A percentile compares a stretch with the other conserved stretches of the same genome.
phyloP scores from a whole-genome alignment of 2,113 vertebrate species.

The Zosterops japonicus region DNA sequence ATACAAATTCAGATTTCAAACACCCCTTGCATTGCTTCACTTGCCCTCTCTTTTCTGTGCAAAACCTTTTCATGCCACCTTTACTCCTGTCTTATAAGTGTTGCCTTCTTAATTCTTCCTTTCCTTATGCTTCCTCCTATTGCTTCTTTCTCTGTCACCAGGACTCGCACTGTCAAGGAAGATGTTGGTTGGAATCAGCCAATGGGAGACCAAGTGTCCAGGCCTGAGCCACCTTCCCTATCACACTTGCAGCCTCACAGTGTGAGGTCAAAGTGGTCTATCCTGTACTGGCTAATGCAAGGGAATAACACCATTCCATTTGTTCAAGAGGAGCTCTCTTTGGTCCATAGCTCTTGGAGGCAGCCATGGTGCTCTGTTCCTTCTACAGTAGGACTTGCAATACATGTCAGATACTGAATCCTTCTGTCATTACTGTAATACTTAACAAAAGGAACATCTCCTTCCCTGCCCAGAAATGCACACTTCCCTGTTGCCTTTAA shows the following conservation, averaged over 20 bases:
- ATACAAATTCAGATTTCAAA: background rate
- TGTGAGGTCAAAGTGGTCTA: constrained; percentile 43
- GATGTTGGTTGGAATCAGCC: constrained; percentile 26
- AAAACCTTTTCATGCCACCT: background rate
- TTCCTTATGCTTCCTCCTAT: constrained; percentile 55
- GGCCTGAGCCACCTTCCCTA: constrained; percentile 33
- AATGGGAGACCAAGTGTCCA: constrained; percentile 39
- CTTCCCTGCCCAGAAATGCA: background rate
- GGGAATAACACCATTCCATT: background rate
- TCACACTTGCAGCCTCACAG: constrained; percentile 25
- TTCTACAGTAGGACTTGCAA: background rate
- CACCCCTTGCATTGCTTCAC: background rate
- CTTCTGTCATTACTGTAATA: background rate
- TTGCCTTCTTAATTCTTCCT: constrained; percentile 42
- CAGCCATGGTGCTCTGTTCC: background rate
- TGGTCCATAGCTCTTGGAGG: background rate
- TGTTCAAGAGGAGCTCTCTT: background rate
- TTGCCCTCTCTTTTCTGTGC: constrained; percentile 8
- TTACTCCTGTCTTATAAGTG: constrained; percentile 20
- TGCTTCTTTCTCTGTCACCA: constrained; percentile 65
- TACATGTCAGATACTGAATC: background rate
- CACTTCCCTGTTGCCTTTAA: background rate
- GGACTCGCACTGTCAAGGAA: constrained; percentile 50
- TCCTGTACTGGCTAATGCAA: constrained; percentile 16
- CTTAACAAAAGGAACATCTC: background rate